These are phyloP conservation scores for Drosophila paucipuncta DNA, from an alignment of 2,888 invertebrate species.

Conservation along the genomic window DNA sequence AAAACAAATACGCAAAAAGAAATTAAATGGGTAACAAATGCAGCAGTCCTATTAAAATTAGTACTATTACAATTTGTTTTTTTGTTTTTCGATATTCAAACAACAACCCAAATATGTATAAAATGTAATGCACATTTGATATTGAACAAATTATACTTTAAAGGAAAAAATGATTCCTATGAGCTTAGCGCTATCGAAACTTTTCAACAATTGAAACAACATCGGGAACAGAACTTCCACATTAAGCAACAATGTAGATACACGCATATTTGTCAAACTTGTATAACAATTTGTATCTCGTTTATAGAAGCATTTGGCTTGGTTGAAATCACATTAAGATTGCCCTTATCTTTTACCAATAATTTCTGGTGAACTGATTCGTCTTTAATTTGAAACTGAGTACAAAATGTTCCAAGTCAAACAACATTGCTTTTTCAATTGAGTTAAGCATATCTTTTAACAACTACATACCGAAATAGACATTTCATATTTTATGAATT, in stretches of 20 bases:
- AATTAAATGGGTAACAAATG: background rate
- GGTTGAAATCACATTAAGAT: background rate
- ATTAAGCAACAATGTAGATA: background rate
- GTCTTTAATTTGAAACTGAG: background rate
- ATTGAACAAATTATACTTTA: background rate
- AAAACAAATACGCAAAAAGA: background rate
- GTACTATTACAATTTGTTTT: background rate
- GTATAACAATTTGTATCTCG: background rate
- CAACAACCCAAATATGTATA: background rate
- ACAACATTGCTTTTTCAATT: background rate
- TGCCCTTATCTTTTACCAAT: background rate
- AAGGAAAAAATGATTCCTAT: background rate
- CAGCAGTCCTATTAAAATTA: background rate
- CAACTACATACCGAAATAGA: background rate
- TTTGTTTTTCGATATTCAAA: background rate
- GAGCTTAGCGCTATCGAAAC: background rate
- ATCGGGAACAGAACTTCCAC: background rate
- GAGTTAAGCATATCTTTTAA: background rate
- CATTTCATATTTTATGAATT: background rate
- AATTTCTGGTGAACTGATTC: background rate
- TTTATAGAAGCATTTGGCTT: background rate
- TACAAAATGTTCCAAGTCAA: background rate
- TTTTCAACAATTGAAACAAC: background rate
- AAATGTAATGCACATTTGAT: background rate
- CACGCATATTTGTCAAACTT: background rate